Percentiles rank a stretch among this genome's conserved stretches.
phyloP scores from a whole-genome alignment of 1,140 invertebrate species.

The Papilio dardanus region DNA sequence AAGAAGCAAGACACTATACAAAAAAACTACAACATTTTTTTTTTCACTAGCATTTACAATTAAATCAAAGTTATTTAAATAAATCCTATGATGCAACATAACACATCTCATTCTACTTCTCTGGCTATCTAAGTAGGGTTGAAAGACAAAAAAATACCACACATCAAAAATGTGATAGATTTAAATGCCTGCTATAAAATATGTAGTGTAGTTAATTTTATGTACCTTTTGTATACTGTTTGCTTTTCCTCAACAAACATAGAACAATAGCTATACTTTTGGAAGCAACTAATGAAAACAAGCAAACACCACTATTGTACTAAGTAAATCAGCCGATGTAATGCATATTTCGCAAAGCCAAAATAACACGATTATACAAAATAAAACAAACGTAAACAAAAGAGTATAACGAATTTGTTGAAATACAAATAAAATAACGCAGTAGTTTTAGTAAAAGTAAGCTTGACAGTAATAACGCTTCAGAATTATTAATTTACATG shows the following conservation, averaged over 20 bases:
- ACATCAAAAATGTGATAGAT: background rate
- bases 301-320: background rate
- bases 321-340: background rate
- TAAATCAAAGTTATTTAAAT: too few relatives aligned
- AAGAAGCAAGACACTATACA: too few relatives aligned
- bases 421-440: constrained; percentile 55
- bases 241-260: background rate
- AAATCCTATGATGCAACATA: too few relatives aligned
- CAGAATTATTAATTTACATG: background rate
- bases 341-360: constrained; percentile 38
- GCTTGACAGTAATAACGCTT: constrained; percentile 8
- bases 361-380: constrained; percentile 38
- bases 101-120: background rate
- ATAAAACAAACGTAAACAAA: constrained; percentile 42
- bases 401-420: constrained; percentile 65
- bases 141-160: background rate
- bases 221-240: background rate
- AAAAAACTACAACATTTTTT: too few relatives aligned
- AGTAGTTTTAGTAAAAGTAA: constrained; percentile 28
- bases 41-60: too few relatives aligned
- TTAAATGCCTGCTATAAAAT: background rate
- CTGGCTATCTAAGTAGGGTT: background rate
- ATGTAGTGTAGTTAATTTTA: background rate
- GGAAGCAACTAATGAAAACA: background rate
- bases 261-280: background rate